Percentiles rank a stretch among this genome's conserved stretches.
These are phyloP conservation scores for Anaspis maculata DNA, from an alignment of 2,888 invertebrate genomes.

Conservation along the genomic window DNA sequence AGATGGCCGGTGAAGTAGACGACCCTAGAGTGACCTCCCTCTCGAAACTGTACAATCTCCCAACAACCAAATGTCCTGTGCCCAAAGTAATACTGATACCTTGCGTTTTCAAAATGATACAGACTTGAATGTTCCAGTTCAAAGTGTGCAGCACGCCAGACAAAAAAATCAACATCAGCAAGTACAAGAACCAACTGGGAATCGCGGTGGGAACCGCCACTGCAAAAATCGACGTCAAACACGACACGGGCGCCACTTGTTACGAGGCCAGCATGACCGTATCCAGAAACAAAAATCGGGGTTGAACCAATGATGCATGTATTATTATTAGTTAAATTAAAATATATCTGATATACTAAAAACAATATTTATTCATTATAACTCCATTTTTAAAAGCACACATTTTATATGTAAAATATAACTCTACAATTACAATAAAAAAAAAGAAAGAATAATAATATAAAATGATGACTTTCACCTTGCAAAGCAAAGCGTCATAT, in stretches of 20 bases:
- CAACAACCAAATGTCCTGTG: too few relatives aligned
- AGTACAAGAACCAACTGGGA: slow-evolving; percentile 40
- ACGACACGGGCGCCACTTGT: slow-evolving; percentile 39
- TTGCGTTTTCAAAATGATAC: neutral
- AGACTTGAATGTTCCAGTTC: slow-evolving; percentile 16
- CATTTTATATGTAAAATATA: slow-evolving; percentile 36
- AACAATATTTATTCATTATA: slow-evolving; percentile 36
- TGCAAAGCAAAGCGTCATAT: slow-evolving; percentile 32
- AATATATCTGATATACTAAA: too few relatives aligned
- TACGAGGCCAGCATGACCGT: slow-evolving; percentile 18
- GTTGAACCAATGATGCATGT: too few relatives aligned
- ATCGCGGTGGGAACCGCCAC: slow-evolving; percentile 40
- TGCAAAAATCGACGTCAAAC: slow-evolving; percentile 35
- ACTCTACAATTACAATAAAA: slow-evolving; percentile 33
- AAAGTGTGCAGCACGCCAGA: slow-evolving; percentile 36
- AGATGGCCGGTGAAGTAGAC: slow-evolving; percentile 26
- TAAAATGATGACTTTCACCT: slow-evolving; percentile 31
- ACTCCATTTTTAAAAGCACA: slow-evolving; percentile 39
- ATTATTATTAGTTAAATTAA: too few relatives aligned
- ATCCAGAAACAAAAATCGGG: slow-evolving; percentile 3
- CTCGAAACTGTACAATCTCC: slow-evolving; percentile 35
- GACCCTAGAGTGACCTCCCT: slow-evolving; percentile 23
- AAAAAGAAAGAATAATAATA: slow-evolving; percentile 28
- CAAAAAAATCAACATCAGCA: slow-evolving; percentile 37
- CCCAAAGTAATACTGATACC: too few relatives aligned